Evolutionary conservation across 2,888 invertebrate species (phyloP), one percentile per base, ranked within the genome.

Genomic region (Drosophila pseudotakahashii): DNA sequence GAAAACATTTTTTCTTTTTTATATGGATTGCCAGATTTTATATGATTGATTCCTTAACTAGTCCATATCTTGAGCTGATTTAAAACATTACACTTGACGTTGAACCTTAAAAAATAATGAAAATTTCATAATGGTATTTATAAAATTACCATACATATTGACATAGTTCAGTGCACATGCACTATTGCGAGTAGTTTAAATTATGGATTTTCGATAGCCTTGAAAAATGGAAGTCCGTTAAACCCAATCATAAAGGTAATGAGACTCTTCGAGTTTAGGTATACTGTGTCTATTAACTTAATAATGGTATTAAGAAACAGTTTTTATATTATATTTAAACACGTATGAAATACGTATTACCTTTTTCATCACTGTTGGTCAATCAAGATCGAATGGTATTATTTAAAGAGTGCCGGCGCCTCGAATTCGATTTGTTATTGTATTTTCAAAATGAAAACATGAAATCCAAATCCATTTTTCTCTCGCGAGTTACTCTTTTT

Each of bases 321-420:
- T 3, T 19, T 19, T 19, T 3, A 19, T 2, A 3, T 19, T 19
- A 19, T 19, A 19, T 19, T n/a, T n/a, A n/a, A n/a, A n/a, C n/a
- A n/a, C n/a, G n/a, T n/a, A n/a, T n/a, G n/a, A n/a, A 10, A 34
- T 34, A 19, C 19, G 2, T 19, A 34, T 34, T 34, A 34, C 32
- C 11, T 11, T 0, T 10, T 34, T 10, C 14, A 39, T 9, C 9
- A 14, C 14, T 11, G 39, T 52, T 47, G 42, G 6, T n/a, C 51
- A 68, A 55, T 54, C 53, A 70, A 1, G 7, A 45, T 32, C 23
- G 68, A 26, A 16, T 42, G 14, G 14, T 61, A 64, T 72, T 68
- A 64, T 72, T 68, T 73, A 71, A 77, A 51, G 57, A 71, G 52
- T 41, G 60, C 83, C 84, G 73, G 79, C 61, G 76, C 48, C 30